Base-by-base conservation (phyloP, 2,113 vertebrate genomes). In the Dromas ardeola region DNA sequence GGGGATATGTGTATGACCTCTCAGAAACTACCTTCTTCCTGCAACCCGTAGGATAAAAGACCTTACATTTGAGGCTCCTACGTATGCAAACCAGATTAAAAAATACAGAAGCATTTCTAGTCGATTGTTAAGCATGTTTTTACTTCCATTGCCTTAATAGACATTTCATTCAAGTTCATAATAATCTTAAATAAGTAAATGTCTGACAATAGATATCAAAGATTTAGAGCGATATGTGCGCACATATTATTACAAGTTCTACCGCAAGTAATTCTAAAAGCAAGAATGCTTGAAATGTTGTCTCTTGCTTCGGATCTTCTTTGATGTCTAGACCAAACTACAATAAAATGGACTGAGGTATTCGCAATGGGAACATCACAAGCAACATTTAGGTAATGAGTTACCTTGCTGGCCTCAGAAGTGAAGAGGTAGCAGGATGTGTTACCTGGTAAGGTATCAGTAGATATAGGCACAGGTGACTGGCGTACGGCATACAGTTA, bases 1-100 rank as follows among this genome's bases (percentile, higher is more conserved):
- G 15, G 4, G 2, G 38, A 11, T 30, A 42, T 7, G 6, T 2
- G 5, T 40, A 45, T 6, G 8, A 38, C 15, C 0, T 1, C 40
- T 30, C 30, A 29, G 56, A 80, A 86, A 40, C 9, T 49, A 67
- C 5, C 3, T 6, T 63, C 32, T 52, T 43, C 36, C 50, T 89
- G 38, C 21, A 83, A 59, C 11, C 36, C 7, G 30, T 34, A 10
- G 15, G n/a, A 80, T 40, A 53, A 77, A 81, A 62, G 11, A 76
- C 8, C 6, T 59, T 36, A 42, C 1, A 11, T 76, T 76, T 93
- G 25, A 76, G 25, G 15, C 6, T 59, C 19, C 13, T 71, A 22
- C 18, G 10, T 45, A 42, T 40, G n/a, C 14, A 72, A 89, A 56
- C 2, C 58, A 43, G 34, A 66, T 58, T 25, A 6, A 58, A 79